Conservation (phyloP, 1,140 invertebrate species). For the Cylas formicarius region DNA sequence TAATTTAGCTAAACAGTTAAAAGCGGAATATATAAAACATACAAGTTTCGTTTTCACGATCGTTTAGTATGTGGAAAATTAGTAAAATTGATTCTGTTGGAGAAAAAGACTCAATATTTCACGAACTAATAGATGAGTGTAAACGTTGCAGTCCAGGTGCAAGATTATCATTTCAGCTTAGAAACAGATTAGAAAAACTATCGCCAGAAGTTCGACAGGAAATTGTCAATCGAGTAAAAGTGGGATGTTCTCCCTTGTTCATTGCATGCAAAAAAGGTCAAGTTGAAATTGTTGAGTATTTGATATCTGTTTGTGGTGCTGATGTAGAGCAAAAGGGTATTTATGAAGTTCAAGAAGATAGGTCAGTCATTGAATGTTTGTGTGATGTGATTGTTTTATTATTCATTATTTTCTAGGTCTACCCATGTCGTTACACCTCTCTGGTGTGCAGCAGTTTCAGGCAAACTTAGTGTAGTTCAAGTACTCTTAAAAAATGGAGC, state of each 20-base stretch:
- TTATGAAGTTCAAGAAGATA: constrained; percentile 64
- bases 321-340: constrained; percentile 78
- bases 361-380: constrained; percentile 20
- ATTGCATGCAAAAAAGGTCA: constrained; percentile 78
- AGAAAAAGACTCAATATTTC: constrained; percentile 55
- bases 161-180: constrained; percentile 54
- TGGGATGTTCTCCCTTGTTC: constrained; percentile 82
- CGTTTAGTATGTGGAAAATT: constrained; percentile 31
- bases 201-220: constrained; percentile 50
- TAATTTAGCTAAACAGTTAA: no score
- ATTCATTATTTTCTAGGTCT: constrained; percentile 42
- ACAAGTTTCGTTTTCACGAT: constrained; percentile 4
- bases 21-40: no score
- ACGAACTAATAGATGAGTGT: constrained; percentile 62
- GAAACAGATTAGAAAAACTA: constrained; percentile 57
- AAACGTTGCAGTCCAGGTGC: constrained; percentile 61
- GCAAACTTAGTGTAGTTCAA: constrained; percentile 69
- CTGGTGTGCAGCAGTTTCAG: constrained; percentile 91
- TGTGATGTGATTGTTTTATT: not conserved
- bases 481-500: constrained; percentile 74
- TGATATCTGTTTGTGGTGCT: constrained; percentile 72
- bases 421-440: constrained; percentile 79
- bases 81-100: constrained; percentile 42
- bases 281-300: constrained; percentile 81
- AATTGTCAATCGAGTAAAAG: constrained; percentile 56